Conservation (phyloP, 2,797 vertebrate genomes). For the Notolepis coatsorum region DNA sequence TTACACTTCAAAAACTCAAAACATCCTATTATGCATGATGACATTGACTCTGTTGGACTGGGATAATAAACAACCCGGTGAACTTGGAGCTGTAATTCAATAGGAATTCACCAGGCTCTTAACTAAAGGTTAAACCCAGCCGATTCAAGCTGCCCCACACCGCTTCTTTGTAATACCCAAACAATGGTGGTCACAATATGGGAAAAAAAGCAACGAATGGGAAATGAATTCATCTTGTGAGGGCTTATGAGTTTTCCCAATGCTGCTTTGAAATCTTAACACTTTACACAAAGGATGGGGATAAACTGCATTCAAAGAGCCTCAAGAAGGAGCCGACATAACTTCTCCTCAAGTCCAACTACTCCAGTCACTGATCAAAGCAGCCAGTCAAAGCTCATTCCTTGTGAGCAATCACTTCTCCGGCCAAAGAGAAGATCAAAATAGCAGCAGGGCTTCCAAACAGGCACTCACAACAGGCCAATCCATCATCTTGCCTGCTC, state of each 20-base stretch:
- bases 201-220: conserved; percentile 52
- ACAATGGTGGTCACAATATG: conserved; percentile 59
- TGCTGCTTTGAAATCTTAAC: conserved; percentile 64
- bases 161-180: conserved; percentile 46
- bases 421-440: conserved; percentile 74
- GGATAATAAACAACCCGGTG: background rate
- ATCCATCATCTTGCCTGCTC: conserved; percentile 79
- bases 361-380: conserved; percentile 76
- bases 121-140: conserved; percentile 36
- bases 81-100: conserved; percentile 6
- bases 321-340: conserved; percentile 58
- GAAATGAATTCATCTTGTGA: conserved; percentile 61
- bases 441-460: conserved; percentile 79
- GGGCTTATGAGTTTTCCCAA: conserved; percentile 61
- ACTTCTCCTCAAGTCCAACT: conserved; percentile 64
- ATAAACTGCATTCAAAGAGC: conserved; percentile 61
- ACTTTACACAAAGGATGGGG: conserved; percentile 60
- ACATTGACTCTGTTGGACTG: background rate
- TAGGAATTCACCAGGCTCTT: background rate
- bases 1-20: background rate
- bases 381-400: conserved; percentile 73
- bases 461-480: conserved; percentile 72
- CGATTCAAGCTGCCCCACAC: conserved; percentile 39
- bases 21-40: background rate
- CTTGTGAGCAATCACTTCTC: conserved; percentile 72